phyloP scores from a whole-genome alignment of 2,888 invertebrate species.

The Balanococcus diminutus region DNA sequence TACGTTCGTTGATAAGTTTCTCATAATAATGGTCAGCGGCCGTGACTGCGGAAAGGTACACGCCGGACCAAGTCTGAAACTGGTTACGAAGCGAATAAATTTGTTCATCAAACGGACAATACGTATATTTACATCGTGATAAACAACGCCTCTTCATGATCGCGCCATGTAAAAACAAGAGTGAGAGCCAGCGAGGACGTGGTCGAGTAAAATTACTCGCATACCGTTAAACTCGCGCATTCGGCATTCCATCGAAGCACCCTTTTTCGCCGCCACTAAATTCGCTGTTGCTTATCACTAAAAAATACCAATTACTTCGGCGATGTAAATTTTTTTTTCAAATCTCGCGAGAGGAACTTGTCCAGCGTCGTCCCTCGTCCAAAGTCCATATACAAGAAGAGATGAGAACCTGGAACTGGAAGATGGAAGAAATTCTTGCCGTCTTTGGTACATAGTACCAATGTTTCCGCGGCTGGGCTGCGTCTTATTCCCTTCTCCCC shows the following conservation, averaged over 20 bases:
- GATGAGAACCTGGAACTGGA: background rate
- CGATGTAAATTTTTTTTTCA: background rate
- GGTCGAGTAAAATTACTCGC: background rate
- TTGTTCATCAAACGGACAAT: background rate
- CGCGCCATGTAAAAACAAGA: background rate
- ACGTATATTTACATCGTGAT: conserved; percentile 33
- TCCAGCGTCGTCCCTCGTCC: too few species aligned
- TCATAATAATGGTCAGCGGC: background rate
- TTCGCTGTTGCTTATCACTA: background rate
- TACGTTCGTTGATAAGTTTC: background rate
- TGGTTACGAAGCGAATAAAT: conserved; percentile 14
- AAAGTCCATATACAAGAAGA: too few species aligned
- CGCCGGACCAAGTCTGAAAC: background rate
- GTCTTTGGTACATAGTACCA: background rate
- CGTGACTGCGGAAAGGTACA: background rate
- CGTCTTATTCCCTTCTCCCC: background rate
- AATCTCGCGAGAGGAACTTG: background rate
- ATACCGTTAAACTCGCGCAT: background rate
- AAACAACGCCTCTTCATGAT: conserved; percentile 23
- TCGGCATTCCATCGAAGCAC: background rate
- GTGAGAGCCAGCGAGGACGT: background rate
- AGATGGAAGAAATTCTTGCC: background rate
- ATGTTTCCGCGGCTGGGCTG: background rate
- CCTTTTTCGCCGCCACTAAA: background rate
- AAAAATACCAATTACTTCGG: background rate